phyloP scores from a whole-genome alignment of 2,888 invertebrate species.

The Dioctria rufipes region DNA sequence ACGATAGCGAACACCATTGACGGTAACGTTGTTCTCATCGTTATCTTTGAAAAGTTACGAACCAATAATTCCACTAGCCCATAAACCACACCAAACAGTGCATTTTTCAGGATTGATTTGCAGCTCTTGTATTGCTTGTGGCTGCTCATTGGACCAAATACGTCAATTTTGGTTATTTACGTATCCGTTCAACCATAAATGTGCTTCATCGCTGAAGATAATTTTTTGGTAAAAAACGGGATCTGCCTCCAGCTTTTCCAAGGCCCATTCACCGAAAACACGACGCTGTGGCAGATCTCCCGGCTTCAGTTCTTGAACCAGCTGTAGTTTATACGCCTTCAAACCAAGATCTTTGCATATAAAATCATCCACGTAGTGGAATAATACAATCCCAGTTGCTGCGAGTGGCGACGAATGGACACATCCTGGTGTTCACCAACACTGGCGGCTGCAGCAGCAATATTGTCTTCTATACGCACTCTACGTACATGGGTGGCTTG shows the following conservation, averaged over 20 bases:
- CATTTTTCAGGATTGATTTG: no score
- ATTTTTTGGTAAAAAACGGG: slow-evolving; percentile 1
- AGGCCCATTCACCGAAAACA: slow-evolving; percentile 37
- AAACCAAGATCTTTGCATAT: slow-evolving; percentile 48
- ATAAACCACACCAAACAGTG: no score
- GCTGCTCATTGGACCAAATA: no score
- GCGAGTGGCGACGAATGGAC: background rate
- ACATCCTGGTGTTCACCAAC: background rate
- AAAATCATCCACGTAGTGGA: slow-evolving; percentile 53
- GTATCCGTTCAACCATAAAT: no score
- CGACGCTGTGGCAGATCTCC: slow-evolving; percentile 41
- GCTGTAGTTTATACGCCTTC: slow-evolving; percentile 53
- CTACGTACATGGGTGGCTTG: background rate
- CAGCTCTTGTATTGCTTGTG: no score
- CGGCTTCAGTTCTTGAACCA: slow-evolving; percentile 57
- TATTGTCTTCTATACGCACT: slow-evolving; percentile 8
- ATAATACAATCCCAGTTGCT: slow-evolving; percentile 22
- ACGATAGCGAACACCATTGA: background rate
- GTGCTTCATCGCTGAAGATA: no score
- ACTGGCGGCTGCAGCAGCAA: background rate
- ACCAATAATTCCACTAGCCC: background rate
- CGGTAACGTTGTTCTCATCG: background rate
- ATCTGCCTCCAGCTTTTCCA: background rate
- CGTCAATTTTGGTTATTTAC: no score
- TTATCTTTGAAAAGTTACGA: background rate